Conservation (phyloP, 2,888 invertebrate genomes). For the Aspidiotus destructor region DNA sequence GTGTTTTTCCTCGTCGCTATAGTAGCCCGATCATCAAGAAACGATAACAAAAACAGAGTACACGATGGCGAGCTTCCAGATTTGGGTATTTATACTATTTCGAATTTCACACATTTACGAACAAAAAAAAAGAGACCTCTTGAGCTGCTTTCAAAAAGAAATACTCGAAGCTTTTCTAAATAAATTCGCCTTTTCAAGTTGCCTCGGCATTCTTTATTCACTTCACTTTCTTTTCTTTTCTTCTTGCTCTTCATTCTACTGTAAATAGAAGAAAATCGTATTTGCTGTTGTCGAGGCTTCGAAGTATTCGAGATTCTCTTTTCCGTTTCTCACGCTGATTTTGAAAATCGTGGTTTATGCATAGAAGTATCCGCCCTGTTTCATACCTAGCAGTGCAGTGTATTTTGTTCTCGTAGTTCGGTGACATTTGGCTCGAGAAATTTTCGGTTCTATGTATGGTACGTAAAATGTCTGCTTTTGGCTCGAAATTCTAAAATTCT, state of each 20-base stretch:
- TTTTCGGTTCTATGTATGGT: too few species aligned
- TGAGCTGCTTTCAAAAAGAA: conserved; percentile 5
- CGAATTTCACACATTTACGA: conserved; percentile 13
- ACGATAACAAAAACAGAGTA: conserved; percentile 27
- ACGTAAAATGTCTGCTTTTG: too few species aligned
- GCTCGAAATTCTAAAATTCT: too few species aligned
- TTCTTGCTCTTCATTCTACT: background rate
- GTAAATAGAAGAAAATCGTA: background rate
- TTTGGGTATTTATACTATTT: conserved; percentile 19
- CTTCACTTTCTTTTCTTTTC: background rate
- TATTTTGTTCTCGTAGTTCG: too few species aligned
- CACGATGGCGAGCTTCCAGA: conserved; percentile 27
- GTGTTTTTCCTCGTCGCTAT: background rate
- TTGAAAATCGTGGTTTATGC: too few species aligned
- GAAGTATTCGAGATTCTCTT: too few species aligned
- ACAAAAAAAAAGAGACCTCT: background rate
- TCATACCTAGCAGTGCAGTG: too few species aligned
- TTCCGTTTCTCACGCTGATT: too few species aligned
- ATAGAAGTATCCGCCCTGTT: too few species aligned
- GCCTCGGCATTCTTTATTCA: background rate
- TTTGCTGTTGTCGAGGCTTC: background rate
- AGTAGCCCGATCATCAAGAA: conserved; percentile 19
- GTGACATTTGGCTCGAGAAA: too few species aligned
- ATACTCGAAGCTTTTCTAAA: conserved; percentile 4
- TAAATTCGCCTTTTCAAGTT: conserved; percentile 4